Evolutionary conservation across 2,888 invertebrate genomes (phyloP).

Genomic region (Tachystola acroxantha): DNA sequence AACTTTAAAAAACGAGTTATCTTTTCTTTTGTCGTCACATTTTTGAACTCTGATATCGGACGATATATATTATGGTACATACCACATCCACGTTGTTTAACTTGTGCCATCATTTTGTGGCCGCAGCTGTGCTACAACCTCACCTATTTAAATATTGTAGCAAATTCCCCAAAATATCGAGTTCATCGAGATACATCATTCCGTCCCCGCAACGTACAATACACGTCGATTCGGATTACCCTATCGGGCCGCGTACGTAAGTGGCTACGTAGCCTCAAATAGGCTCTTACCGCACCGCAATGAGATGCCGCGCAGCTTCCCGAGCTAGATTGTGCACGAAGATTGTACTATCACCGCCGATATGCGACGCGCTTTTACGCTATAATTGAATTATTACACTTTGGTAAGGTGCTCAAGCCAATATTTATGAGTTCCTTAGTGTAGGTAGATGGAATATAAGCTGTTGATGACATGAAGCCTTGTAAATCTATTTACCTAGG

Average conservation of each 20-base stretch:
- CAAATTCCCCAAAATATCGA: background rate
- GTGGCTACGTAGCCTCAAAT: conserved; percentile 64
- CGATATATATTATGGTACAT: too few species aligned
- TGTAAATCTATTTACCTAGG: background rate
- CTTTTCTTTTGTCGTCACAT: too few species aligned
- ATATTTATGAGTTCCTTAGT: conserved; percentile 41
- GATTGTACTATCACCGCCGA: conserved; percentile 60
- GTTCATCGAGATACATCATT: conserved; percentile 5
- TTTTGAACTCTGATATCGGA: too few species aligned
- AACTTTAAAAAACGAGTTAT: too few species aligned
- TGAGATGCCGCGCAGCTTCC: conserved; percentile 63
- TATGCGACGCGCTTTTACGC: conserved; percentile 55
- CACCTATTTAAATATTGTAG: background rate
- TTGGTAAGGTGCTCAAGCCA: conserved; percentile 33
- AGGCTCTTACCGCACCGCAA: conserved; percentile 66
- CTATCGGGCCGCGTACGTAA: conserved; percentile 59
- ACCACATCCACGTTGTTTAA: too few species aligned
- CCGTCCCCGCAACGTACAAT: conserved; percentile 35
- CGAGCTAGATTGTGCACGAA: conserved; percentile 51
- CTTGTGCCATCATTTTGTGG: too few species aligned
- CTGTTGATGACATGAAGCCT: conserved; percentile 9
- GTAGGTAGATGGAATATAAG: conserved; percentile 20
- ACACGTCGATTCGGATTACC: conserved; percentile 66
- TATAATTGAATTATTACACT: conserved; percentile 62
- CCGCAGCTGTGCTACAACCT: too few species aligned